Percentiles rank a stretch among this genome's conserved stretches.
phyloP scores from a whole-genome alignment of 2,888 invertebrate genomes.

The Eubasilissa splendida region DNA sequence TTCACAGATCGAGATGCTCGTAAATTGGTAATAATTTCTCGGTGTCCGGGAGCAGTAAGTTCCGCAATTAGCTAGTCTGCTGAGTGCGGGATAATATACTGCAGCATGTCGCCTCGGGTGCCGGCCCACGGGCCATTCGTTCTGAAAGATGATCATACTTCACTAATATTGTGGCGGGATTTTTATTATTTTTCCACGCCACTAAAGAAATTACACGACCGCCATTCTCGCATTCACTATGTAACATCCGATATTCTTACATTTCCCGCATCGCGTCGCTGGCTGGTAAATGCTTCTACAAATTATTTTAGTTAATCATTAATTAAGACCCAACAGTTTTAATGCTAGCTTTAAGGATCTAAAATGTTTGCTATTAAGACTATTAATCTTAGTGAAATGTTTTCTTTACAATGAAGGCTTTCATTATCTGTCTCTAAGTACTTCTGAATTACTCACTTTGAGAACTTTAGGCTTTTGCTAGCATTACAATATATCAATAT shows the following conservation, averaged over 20 bases:
- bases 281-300: not conserved
- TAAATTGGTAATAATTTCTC: constrained; percentile 3
- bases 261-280: not conserved
- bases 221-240: constrained; percentile 12
- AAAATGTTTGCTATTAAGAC: not conserved
- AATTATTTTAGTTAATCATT: constrained; percentile 27
- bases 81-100: not conserved
- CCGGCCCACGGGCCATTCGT: constrained; percentile 17
- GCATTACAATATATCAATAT: too few relatives aligned
- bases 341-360: constrained; percentile 5
- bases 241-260: not conserved
- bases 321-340: constrained; percentile 20
- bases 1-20: not conserved
- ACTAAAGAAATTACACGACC: not conserved
- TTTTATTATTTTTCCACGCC: constrained; percentile 12
- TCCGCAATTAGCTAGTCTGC: constrained; percentile 16
- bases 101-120: constrained; percentile 15
- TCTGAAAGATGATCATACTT: constrained; percentile 15
- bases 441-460: too few relatives aligned
- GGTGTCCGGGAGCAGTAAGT: not conserved
- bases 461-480: too few relatives aligned
- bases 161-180: constrained; percentile 20
- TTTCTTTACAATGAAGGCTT: constrained; percentile 12
- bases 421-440: not conserved
- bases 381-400: constrained; percentile 22